Conservation (phyloP, 37 sponge, comb jelly and placozoan genomes). For the Corticium candelabrum region DNA sequence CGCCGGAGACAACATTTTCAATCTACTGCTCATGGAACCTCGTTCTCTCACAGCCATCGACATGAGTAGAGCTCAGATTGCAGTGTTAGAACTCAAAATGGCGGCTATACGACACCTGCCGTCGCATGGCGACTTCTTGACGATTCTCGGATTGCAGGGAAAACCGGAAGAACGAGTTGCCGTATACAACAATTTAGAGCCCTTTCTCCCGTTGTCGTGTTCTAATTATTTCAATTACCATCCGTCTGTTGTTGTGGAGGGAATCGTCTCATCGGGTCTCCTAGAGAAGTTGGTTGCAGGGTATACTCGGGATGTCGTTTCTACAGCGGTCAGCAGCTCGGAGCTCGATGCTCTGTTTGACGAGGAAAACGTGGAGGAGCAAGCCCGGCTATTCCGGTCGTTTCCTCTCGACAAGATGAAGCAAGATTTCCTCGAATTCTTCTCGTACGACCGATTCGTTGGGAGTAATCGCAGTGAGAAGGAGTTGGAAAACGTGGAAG, state of each 20-base stretch:
- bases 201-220: neutral
- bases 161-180: neutral
- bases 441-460: neutral
- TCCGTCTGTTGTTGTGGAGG: conserved; percentile 8
- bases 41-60: conserved; percentile 36
- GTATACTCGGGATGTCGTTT: neutral
- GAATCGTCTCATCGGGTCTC: conserved; percentile 17
- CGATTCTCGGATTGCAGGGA: conserved; percentile 26
- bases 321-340: conserved; percentile 1
- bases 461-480: neutral
- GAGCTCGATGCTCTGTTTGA: conserved; percentile 33
- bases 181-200: neutral
- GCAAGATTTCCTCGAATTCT: neutral
- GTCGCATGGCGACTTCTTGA: conserved; percentile 23
- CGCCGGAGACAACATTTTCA: conserved; percentile 38
- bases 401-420: conserved; percentile 21
- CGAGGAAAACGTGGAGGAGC: conserved; percentile 31
- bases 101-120: conserved; percentile 32
- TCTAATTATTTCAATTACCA: conserved; percentile 13
- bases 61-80: conserved; percentile 52
- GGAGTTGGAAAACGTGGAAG: neutral
- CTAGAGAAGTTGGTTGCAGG: conserved; percentile 20
- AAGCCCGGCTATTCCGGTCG: conserved; percentile 14
- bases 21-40: conserved; percentile 33
- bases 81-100: conserved; percentile 43